Evolutionary conservation across 2,888 invertebrate species (phyloP).

Genomic region (Coleophora deauratella): DNA sequence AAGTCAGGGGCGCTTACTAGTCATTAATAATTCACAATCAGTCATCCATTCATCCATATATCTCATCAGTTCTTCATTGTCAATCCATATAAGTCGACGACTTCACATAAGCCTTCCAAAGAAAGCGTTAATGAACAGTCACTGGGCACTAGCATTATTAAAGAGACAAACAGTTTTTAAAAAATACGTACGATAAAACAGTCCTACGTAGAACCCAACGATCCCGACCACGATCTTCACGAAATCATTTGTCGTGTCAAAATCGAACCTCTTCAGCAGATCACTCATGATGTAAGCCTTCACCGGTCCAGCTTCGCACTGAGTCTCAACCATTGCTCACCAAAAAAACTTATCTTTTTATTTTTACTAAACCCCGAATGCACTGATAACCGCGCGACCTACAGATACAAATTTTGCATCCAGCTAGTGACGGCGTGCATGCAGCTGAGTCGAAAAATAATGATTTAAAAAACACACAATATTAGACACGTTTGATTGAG

Average conservation of each 20-base stretch:
- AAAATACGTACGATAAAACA: constrained; percentile 54
- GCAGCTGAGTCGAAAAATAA: constrained; percentile 17
- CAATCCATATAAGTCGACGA: too few species aligned
- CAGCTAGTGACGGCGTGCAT: constrained; percentile 26
- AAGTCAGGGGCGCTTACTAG: too few species aligned
- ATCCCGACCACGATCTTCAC: constrained; percentile 49
- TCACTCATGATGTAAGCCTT: constrained; percentile 69
- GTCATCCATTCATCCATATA: too few species aligned
- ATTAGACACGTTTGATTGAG: constrained; percentile 31
- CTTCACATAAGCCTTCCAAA: too few species aligned
- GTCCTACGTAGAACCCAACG: constrained; percentile 54
- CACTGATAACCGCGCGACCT: constrained; percentile 59
- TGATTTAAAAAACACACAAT: constrained; percentile 16
- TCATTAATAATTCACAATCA: too few species aligned
- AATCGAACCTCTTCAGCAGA: constrained; percentile 54
- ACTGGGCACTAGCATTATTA: too few species aligned
- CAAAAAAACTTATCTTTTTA: constrained; percentile 24
- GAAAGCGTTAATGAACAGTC: too few species aligned
- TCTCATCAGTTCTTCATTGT: too few species aligned
- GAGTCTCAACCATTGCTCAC: constrained; percentile 51
- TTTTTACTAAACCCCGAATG: constrained; percentile 26
- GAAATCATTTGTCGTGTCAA: constrained; percentile 50
- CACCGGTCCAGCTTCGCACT: constrained; percentile 51
- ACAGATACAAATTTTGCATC: constrained; percentile 39
- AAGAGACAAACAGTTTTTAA: too few species aligned